Conservation (phyloP, 2,888 invertebrate species). For the Apodemia zela region DNA sequence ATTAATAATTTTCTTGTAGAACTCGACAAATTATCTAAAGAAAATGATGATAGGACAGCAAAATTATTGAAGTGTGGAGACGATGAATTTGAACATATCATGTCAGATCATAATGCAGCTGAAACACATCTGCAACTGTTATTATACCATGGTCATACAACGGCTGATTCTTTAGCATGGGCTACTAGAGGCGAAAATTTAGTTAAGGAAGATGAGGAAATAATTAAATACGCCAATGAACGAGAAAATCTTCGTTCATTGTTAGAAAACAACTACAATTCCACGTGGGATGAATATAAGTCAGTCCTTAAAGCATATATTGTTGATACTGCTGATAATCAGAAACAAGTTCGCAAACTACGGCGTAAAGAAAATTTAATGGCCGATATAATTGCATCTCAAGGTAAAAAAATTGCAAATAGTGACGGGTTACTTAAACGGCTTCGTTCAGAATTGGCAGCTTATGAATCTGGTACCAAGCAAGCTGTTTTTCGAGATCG, state of each 20-base stretch:
- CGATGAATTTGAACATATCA: constrained; percentile 44
- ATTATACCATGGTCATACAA: constrained; percentile 55
- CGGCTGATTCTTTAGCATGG: constrained; percentile 58
- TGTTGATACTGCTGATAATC: constrained; percentile 59
- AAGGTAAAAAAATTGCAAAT: constrained; percentile 63
- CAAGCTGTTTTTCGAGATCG: constrained; percentile 67
- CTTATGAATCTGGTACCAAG: constrained; percentile 68
- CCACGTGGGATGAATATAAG: constrained; percentile 66
- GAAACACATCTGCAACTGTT: constrained; percentile 66
- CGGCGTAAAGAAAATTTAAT: constrained; percentile 65
- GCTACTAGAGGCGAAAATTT: constrained; percentile 62
- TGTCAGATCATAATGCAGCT: constrained; percentile 52
- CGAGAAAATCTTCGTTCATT: constrained; percentile 59
- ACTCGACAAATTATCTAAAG: constrained; percentile 51
- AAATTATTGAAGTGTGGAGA: constrained; percentile 48
- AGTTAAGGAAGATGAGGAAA: constrained; percentile 67
- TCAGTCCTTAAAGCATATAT: constrained; percentile 59
- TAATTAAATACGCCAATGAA: constrained; percentile 48
- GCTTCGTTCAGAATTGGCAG: constrained; percentile 56
- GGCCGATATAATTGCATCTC: constrained; percentile 68
- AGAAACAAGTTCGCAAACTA: constrained; percentile 61
- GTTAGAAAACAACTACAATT: constrained; percentile 58
- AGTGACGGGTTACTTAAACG: constrained; percentile 56
- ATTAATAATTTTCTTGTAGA: constrained; percentile 70
- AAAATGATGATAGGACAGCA: constrained; percentile 50